Evolutionary conservation across 2,113 vertebrate genomes (phyloP).

Genomic region (Menura novaehollandiae): DNA sequence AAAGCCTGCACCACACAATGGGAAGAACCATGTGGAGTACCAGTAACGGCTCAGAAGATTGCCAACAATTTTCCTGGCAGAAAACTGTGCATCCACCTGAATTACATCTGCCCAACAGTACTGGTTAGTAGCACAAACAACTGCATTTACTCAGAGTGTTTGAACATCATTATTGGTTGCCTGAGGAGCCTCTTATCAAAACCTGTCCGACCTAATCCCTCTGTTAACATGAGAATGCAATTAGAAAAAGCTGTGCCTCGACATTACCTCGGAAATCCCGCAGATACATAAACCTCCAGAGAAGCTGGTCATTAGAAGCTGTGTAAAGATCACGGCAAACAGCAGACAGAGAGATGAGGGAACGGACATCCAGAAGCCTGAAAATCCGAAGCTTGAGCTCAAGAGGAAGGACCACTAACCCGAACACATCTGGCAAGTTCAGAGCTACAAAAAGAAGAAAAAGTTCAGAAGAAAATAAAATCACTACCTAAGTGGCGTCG

Average conservation of each 20-base stretch:
- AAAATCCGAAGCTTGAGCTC: slow-evolving; percentile 90
- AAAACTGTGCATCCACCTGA: not conserved
- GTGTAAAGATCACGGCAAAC: slow-evolving; percentile 78
- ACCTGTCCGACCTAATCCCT: not conserved
- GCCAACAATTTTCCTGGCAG: not conserved
- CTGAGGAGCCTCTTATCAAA: not conserved
- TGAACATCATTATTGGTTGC: not conserved
- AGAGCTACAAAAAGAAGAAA: slow-evolving; percentile 74
- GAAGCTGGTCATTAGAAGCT: slow-evolving; percentile 77
- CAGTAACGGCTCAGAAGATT: not conserved
- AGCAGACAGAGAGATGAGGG: slow-evolving; percentile 80
- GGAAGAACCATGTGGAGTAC: not conserved
- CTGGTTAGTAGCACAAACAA: not conserved
- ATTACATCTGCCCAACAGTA: not conserved
- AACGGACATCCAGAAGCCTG: slow-evolving; percentile 82
- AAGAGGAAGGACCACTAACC: slow-evolving; percentile 84
- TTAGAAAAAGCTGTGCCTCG: not conserved
- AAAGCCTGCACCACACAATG: not conserved
- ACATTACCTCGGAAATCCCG: slow-evolving; percentile 85
- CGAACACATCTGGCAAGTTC: slow-evolving; percentile 89
- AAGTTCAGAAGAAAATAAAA: not conserved
- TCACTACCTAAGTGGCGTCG: not conserved
- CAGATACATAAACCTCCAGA: slow-evolving; percentile 89
- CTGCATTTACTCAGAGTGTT: not conserved
- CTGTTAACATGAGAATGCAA: not conserved